These are phyloP conservation scores for human (Homo sapiens) DNA, from an alignment of 2,113 vertebrate species.

Conservation along the genomic window DNA sequence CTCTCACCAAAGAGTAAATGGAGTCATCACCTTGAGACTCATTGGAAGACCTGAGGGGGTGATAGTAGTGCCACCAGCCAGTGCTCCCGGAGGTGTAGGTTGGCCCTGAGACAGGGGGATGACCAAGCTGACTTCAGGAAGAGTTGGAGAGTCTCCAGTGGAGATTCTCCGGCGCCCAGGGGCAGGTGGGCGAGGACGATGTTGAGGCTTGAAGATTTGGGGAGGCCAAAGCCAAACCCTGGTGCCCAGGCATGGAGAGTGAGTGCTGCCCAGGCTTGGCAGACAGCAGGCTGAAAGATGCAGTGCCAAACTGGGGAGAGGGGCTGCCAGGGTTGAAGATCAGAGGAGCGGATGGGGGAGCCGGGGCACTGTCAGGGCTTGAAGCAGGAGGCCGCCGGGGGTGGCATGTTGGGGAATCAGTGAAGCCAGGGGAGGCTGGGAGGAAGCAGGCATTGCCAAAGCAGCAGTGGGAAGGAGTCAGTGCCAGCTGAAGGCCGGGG, in stretches of 20 bases:
- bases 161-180: slow-evolving; percentile 40
- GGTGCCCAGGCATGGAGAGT: slow-evolving; percentile 64
- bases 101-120: not conserved
- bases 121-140: slow-evolving; percentile 29
- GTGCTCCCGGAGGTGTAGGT: not conserved
- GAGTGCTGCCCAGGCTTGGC: slow-evolving; percentile 73
- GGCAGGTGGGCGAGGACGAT: slow-evolving; percentile 59
- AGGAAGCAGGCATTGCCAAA: slow-evolving; percentile 43
- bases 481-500: slow-evolving; percentile 29
- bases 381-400: slow-evolving; percentile 57
- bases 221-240: slow-evolving; percentile 65
- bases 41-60: not conserved
- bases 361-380: slow-evolving; percentile 68
- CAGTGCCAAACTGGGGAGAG: slow-evolving; percentile 72
- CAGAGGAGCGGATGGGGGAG: slow-evolving; percentile 65
- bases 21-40: not conserved
- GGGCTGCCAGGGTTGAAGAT: slow-evolving; percentile 75
- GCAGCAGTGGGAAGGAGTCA: slow-evolving; percentile 12
- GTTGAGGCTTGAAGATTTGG: slow-evolving; percentile 73
- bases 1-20: not conserved
- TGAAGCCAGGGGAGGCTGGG: not conserved
- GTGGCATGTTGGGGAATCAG: not conserved
- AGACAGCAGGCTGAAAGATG: slow-evolving; percentile 71
- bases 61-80: not conserved
- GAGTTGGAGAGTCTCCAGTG: slow-evolving; percentile 63